phyloP scores from a whole-genome alignment of 2,797 vertebrate genomes.

The Chanos chanos region DNA sequence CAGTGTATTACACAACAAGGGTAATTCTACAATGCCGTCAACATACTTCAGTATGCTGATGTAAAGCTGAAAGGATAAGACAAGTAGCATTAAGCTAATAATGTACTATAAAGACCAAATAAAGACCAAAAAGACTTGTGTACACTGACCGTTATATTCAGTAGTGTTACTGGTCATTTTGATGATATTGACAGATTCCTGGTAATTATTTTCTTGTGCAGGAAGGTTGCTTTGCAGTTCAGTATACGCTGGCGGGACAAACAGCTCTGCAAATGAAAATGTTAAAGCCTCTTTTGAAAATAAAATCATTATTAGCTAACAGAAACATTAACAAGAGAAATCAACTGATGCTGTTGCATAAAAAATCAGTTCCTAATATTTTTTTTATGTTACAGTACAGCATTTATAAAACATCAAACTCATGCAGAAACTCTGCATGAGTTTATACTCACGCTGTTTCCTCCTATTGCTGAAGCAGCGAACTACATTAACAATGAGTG shows the following conservation, averaged over 20 bases:
- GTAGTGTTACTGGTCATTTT: slow-evolving; percentile 44
- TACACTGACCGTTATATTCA: slow-evolving; percentile 49
- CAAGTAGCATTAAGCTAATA: too few relatives aligned
- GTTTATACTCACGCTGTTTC: slow-evolving; percentile 50
- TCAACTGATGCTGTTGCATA: too few relatives aligned
- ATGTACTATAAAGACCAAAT: too few relatives aligned
- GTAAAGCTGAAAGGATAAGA: too few relatives aligned
- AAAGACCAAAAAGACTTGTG: neutral
- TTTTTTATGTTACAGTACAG: neutral
- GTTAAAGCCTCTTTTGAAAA: neutral
- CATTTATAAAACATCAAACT: neutral
- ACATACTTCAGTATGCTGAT: neutral
- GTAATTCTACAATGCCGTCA: neutral
- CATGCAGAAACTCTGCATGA: neutral
- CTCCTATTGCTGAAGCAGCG: slow-evolving; percentile 57
- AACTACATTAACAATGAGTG: slow-evolving; percentile 51
- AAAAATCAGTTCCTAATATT: neutral
- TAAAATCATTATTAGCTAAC: neutral
- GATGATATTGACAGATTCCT: slow-evolving; percentile 48
- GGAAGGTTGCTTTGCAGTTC: neutral
- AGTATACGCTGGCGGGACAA: slow-evolving; percentile 44
- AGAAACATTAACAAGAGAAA: neutral
- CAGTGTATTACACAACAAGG: slow-evolving; percentile 16
- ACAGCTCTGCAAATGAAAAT: slow-evolving; percentile 27
- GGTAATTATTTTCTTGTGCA: slow-evolving; percentile 46